phyloP scores from a whole-genome alignment of 2,113 vertebrate genomes.

The Malurus elegans region DNA sequence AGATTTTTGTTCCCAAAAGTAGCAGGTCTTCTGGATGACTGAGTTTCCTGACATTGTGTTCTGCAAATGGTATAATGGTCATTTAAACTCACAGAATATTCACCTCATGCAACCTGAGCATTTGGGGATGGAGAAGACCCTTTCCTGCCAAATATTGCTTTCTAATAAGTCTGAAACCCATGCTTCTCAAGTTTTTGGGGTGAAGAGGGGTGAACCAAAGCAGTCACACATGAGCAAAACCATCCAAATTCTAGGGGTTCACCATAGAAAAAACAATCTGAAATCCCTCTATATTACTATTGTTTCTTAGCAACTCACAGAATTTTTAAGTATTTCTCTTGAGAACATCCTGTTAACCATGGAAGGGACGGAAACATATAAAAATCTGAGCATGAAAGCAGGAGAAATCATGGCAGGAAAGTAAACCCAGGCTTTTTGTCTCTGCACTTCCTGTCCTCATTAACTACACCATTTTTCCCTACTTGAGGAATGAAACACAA shows the following conservation, averaged over 20 bases:
- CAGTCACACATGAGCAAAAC: not conserved
- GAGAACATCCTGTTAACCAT: rapidly evolving
- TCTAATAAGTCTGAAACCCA: not conserved
- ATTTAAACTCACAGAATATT: not conserved
- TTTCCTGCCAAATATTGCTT: not conserved
- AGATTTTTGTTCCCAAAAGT: not conserved
- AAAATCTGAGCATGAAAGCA: not conserved
- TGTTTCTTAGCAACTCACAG: not conserved
- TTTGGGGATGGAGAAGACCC: rapidly evolving
- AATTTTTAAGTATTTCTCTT: not conserved
- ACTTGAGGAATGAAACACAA: not conserved
- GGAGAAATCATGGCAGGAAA: not conserved
- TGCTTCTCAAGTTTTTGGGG: not conserved
- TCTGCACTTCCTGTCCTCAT: not conserved
- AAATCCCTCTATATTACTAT: not conserved
- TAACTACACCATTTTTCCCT: not conserved
- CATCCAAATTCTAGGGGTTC: rapidly evolving
- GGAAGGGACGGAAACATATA: not conserved
- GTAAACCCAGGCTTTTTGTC: not conserved
- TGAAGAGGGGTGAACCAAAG: not conserved
- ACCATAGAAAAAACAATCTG: not conserved
- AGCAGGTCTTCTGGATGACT: not conserved
- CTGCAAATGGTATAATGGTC: not conserved
- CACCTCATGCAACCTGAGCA: not conserved
- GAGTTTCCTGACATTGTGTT: not conserved